Evolutionary conservation across 2,797 vertebrate species (phyloP).

Genomic region (Platalea minor): DNA sequence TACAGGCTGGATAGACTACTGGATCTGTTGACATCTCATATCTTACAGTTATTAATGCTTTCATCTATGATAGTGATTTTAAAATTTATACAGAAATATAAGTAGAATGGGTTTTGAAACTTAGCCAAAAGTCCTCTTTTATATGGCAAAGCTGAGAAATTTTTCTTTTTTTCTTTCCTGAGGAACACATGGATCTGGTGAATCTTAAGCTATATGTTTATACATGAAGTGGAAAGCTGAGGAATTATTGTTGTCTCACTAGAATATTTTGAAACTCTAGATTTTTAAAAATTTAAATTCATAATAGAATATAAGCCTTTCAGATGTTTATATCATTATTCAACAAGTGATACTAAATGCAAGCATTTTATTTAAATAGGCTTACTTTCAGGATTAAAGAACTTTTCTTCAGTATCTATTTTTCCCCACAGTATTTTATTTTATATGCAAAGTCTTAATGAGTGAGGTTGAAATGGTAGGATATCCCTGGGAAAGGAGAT

Average conservation of each 20-base stretch:
- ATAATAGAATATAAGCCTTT: neutral
- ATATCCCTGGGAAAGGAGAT: neutral
- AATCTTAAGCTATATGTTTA: neutral
- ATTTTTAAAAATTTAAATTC: neutral
- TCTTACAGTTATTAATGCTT: neutral
- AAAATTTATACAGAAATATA: neutral
- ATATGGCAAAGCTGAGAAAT: neutral
- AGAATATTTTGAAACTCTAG: neutral
- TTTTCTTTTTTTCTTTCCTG: neutral
- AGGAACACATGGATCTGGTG: neutral
- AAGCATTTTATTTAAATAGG: neutral
- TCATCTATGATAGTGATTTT: neutral
- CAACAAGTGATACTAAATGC: neutral
- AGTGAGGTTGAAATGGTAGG: neutral
- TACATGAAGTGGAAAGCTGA: neutral
- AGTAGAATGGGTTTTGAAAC: neutral
- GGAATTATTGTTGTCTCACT: neutral
- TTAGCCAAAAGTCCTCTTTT: neutral
- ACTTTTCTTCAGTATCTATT: neutral
- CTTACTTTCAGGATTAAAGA: neutral
- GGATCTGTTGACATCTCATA: neutral
- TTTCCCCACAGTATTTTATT: neutral
- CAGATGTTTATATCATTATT: neutral
- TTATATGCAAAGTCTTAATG: neutral
- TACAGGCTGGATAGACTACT: neutral